Base-by-base conservation (phyloP, 2,888 invertebrate genomes). In the Ormia ochracea region DNA sequence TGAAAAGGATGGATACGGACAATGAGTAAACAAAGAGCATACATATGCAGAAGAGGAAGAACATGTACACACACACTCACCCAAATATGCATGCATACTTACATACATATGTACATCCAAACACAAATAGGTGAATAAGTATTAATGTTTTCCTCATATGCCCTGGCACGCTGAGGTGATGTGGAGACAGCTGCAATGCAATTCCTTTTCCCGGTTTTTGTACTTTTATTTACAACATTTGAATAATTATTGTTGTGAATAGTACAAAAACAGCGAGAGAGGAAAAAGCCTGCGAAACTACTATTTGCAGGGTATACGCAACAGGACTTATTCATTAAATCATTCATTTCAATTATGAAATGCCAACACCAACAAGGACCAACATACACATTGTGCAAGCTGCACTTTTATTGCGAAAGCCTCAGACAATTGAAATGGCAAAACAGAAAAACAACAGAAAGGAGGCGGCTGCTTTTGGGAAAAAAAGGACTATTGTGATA, bases 241-340 rank as follows among this genome's bases (percentile, higher is more conserved):
- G 43, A 66, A 48, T 70, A 76, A 61, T 80, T n/a, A n/a, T n/a
- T 72, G 66, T 80, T 75, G 65, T 75, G 59, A 75, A 75, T 66
- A 52, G 33, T 48, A 21, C 41, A 45, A 72, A 31, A 65, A 59
- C 43, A 70, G 72, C 23, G 31, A 56, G 52, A 59, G 59, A 66
- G 52, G 31, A 56, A 58, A 59, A 66, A 66, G 52, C 33, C 28
- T 41, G 56, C 56, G 56, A 56, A 33, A 63, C 10, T 54, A 61
- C n/a, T n/a, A n/a, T n/a, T n/a, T n/a, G n/a, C n/a, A n/a, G n/a
- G n/a, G n/a, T 41, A 36, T 36, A 48, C 31, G 72, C 70, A 80
- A 70, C 75, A 79, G 74, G 61, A 75, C 70, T 68, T 17, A 58
- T 58, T 65, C 31, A 33, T 26, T 66, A n/a, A n/a, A n/a, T n/a